phyloP scores from a whole-genome alignment of 2,888 invertebrate genomes.

The Machimus atricapillus region DNA sequence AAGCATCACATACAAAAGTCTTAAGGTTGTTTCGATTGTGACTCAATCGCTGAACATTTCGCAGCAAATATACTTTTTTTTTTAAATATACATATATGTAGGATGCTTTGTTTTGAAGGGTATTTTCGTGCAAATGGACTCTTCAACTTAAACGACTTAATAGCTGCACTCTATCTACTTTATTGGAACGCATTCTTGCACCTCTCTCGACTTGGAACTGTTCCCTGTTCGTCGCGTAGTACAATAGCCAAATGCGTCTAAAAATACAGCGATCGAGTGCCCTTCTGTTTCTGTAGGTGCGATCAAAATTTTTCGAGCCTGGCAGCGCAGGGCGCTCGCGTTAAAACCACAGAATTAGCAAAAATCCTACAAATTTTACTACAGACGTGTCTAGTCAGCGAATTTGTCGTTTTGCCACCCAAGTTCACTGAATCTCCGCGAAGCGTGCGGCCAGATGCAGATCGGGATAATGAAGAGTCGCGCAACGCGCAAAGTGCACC shows the following conservation, averaged over 20 bases:
- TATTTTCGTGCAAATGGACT: background rate
- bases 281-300: slow-evolving; percentile 27
- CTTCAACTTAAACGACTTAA: background rate
- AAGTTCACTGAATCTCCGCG: slow-evolving; percentile 29
- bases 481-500: background rate
- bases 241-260: background rate
- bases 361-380: slow-evolving; percentile 37
- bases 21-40: background rate
- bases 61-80: background rate
- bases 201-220: background rate
- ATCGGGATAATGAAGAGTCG: slow-evolving; percentile 20
- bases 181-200: background rate
- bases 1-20: background rate
- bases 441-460: slow-evolving; percentile 34
- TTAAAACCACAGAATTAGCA: background rate
- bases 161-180: background rate
- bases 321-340: background rate
- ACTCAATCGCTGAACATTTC: background rate
- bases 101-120: background rate
- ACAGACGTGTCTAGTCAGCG: slow-evolving; percentile 44
- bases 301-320: slow-evolving; percentile 13
- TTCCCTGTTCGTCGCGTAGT: background rate
- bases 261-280: background rate
- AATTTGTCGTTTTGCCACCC: slow-evolving; percentile 44
- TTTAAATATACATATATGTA: background rate